Conservation (phyloP, 2,797 vertebrate species). For the Sorex maritimensis region DNA sequence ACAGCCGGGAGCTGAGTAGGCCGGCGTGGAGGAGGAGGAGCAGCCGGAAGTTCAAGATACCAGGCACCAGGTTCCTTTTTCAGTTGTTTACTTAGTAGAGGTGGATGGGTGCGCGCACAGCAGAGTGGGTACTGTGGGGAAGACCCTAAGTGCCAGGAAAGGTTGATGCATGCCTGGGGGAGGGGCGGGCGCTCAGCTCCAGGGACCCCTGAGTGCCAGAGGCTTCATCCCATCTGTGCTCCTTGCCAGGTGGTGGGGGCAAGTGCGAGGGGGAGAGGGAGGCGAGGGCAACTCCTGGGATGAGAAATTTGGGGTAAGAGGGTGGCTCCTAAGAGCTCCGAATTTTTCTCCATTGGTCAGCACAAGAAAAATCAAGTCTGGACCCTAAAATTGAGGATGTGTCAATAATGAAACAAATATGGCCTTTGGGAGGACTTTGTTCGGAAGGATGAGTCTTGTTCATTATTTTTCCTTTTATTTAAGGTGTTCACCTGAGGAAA, state of each 20-base stretch:
- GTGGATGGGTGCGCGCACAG: not conserved
- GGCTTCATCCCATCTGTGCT: no score
- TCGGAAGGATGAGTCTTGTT: not conserved
- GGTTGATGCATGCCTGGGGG: not conserved
- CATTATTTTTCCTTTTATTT: not conserved
- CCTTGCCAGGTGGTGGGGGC: no score
- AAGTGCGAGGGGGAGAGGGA: no score
- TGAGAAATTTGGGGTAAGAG: not conserved
- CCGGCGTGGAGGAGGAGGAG: not conserved
- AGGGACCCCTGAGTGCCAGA: no score
- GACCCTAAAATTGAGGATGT: not conserved
- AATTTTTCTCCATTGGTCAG: not conserved
- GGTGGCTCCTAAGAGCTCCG: no score
- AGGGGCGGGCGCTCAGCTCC: no score
- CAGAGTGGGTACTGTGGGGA: not conserved
- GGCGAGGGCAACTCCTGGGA: no score
- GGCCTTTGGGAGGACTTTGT: not conserved
- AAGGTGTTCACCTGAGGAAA: conserved; percentile 11
- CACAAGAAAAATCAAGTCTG: not conserved
- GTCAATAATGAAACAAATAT: conserved; percentile 3
- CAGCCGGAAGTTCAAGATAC: not conserved
- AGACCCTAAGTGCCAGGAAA: not conserved
- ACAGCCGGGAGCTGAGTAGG: not conserved
- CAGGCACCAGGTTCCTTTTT: not conserved
- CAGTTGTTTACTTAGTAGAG: not conserved